Conservation (phyloP, 1,140 invertebrate species). For the Zaprionus lachaisei region DNA sequence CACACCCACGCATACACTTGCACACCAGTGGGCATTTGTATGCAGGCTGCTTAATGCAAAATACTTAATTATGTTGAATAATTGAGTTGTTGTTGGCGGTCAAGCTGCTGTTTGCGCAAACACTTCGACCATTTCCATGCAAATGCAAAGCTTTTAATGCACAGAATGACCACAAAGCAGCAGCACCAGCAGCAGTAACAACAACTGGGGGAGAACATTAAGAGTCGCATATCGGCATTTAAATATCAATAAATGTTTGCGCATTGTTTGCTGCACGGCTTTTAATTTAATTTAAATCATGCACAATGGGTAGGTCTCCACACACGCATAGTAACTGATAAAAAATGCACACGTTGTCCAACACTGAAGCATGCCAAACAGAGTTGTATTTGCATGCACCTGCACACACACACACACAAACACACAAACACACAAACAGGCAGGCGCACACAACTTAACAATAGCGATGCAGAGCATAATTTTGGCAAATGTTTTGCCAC, state of each 20-base stretch:
- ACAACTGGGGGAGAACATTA: slow-evolving; percentile 7
- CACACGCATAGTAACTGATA: slow-evolving; percentile 26
- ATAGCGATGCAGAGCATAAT: slow-evolving; percentile 27
- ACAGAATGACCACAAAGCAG: slow-evolving; percentile 58
- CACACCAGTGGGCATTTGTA: slow-evolving; percentile 41
- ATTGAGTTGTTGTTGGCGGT: slow-evolving; percentile 72
- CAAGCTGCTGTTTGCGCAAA: slow-evolving; percentile 65
- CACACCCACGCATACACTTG: background rate
- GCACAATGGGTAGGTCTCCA: slow-evolving; percentile 28
- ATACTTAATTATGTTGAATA: slow-evolving; percentile 82
- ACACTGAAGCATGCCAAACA: slow-evolving; percentile 31
- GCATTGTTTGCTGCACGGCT: slow-evolving; percentile 66
- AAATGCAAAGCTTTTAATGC: slow-evolving; percentile 81
- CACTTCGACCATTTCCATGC: slow-evolving; percentile 61
- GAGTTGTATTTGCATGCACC: slow-evolving; percentile 1
- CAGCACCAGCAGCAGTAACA: slow-evolving; percentile 27
- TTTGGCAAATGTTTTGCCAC: slow-evolving; percentile 72
- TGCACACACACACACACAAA: slow-evolving; percentile 9
- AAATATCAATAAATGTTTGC: slow-evolving; percentile 80
- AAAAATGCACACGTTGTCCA: slow-evolving; percentile 58
- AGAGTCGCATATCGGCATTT: slow-evolving; percentile 55
- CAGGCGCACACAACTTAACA: slow-evolving; percentile 32
- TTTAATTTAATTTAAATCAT: slow-evolving; percentile 82
- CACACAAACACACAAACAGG: slow-evolving; percentile 6
- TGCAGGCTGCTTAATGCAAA: slow-evolving; percentile 75